Evolutionary conservation across 2,888 invertebrate genomes (phyloP), one percentile per base, ranked within the genome.

Genomic region (Phragmatobia fuliginosa): DNA sequence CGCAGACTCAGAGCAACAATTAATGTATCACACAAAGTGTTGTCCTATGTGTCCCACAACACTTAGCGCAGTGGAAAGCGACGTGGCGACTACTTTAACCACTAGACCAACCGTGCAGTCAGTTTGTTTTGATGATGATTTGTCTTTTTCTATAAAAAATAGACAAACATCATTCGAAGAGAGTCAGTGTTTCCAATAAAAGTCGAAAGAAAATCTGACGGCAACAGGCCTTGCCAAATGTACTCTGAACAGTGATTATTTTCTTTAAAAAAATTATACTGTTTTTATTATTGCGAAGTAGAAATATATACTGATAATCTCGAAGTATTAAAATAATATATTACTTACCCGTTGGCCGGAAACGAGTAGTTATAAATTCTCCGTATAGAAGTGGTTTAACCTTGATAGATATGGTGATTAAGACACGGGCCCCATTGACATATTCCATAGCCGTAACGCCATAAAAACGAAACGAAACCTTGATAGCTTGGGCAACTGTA

Each of bases 391-490:
- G 77, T 78, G 74, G 68, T 69, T 76, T 59, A 83, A 76, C 86
- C 86, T 88, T 88, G 85, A 81, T 66, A 69, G 68, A 68, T 80
- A 83, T 82, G 82, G 81, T 79, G 85, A 85, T 88, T 88, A 85
- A 85, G 85, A 87, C 88, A 88, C 77, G 74, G 75, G 78, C 68
- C 81, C 71, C 77, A 80, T 79, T 85, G 82, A 81, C 77, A 78
- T 87, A 89, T 89, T 86, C 89, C 72, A 72, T 70, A 73, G 80
- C 62, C 83, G 86, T 88, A 83, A 65, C 69, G 73, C 75, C 61
- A 80, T 80, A 79, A 85, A 85, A 86, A 83, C 74, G 66, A 68
- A 66, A 66, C n/a, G 41, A 63, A 61, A 72, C 76, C 76, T 71
- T 78, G 78, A 69, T 59, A 68, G 65, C 33, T 73, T 75, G 67